Percentiles rank a stretch among this genome's conserved stretches.
These are phyloP conservation scores for Myrmecobius fasciatus DNA, from an alignment of 2,113 vertebrate genomes.

Conservation along the genomic window DNA sequence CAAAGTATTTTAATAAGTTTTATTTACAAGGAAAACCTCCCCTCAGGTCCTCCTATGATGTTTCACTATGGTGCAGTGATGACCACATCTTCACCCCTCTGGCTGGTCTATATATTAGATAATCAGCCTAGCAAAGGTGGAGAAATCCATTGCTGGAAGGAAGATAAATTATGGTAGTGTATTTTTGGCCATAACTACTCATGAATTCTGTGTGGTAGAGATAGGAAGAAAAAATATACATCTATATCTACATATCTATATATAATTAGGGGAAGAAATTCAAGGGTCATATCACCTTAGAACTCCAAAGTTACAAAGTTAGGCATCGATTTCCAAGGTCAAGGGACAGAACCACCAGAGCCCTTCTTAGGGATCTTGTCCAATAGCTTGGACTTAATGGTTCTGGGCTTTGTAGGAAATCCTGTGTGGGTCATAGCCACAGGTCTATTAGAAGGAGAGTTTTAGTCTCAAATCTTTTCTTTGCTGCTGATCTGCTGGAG, in stretches of 20 bases:
- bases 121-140: background rate
- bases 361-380: background rate
- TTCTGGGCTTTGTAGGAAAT: background rate
- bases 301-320: background rate
- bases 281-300: background rate
- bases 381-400: background rate
- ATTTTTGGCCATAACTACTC: background rate
- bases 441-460: background rate
- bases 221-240: background rate
- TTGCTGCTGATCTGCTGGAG: background rate
- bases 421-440: background rate
- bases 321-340: background rate
- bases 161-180: background rate
- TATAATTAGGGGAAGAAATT: background rate
- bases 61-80: background rate
- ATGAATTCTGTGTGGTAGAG: background rate
- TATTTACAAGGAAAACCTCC: background rate
- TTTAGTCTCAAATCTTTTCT: background rate
- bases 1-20: background rate
- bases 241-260: background rate
- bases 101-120: background rate
- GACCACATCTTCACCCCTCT: background rate
- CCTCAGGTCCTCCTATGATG: background rate
- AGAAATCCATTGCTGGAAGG: background rate
- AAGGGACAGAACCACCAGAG: background rate